phyloP scores from a whole-genome alignment of 2,888 invertebrate species.

The Ephialtes manifestator region DNA sequence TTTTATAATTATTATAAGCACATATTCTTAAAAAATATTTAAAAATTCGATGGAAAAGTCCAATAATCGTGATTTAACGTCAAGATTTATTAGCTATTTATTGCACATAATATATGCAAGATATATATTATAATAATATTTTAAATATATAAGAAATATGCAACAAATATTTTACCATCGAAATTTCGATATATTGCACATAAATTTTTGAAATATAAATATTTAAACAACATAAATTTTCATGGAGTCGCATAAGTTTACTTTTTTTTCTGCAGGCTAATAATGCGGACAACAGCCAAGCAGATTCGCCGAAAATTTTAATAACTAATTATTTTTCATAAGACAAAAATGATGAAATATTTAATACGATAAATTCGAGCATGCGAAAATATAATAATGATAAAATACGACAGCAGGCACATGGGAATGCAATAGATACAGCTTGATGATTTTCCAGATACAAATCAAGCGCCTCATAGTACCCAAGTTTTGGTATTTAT shows the following conservation, averaged over 20 bases:
- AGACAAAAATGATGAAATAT: neutral
- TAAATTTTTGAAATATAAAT: no score
- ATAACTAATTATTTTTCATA: neutral
- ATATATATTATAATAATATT: no score
- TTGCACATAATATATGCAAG: no score
- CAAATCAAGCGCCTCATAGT: conserved; percentile 94
- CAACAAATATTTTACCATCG: no score
- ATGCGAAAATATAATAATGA: conserved; percentile 2
- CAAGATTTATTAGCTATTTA: no score
- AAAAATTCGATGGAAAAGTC: no score
- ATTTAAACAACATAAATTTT: no score
- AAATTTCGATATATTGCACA: no score
- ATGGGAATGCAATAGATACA: conserved; percentile 56
- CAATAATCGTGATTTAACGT: no score
- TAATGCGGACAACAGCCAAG: conserved; percentile 1
- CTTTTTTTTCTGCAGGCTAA: conserved; percentile 11
- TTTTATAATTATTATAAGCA: no score
- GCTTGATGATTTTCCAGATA: conserved; percentile 88
- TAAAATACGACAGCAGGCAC: conserved; percentile 45
- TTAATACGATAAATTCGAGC: neutral
- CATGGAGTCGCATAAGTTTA: neutral
- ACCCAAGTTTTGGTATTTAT: conserved; percentile 96
- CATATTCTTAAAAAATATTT: no score
- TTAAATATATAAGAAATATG: no score
- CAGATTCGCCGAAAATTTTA: neutral